phyloP scores from a whole-genome alignment of 2,113 vertebrate species.

The Capricornis sumatraensis region DNA sequence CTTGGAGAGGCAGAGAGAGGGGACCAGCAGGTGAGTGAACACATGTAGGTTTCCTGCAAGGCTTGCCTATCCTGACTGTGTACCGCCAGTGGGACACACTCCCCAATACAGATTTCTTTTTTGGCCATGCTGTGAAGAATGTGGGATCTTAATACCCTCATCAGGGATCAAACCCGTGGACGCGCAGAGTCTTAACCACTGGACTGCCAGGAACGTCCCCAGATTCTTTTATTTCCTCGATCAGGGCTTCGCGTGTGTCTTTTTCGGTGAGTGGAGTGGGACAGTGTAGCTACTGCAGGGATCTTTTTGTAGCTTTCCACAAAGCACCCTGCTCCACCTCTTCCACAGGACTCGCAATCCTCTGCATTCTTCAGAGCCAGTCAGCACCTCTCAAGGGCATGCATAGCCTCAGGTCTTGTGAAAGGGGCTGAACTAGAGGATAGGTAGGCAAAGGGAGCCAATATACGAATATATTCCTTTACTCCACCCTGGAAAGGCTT shows the following conservation, averaged over 20 bases:
- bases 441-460: not conserved
- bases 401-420: not conserved
- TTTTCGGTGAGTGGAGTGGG: not conserved
- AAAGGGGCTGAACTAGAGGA: not conserved
- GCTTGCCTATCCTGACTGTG: not conserved
- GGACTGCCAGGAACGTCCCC: not conserved
- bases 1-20: not conserved
- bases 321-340: not conserved
- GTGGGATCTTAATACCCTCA: not conserved
- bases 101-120: not conserved
- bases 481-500: not conserved
- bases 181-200: accelerated
- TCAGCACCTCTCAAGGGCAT: not conserved
- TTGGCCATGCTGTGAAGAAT: not conserved
- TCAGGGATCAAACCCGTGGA: not conserved
- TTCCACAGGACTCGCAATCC: not conserved
- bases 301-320: not conserved
- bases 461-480: not conserved
- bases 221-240: not conserved
- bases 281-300: not conserved
- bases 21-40: not conserved
- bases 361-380: not conserved
- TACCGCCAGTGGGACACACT: not conserved
- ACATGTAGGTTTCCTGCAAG: not conserved
- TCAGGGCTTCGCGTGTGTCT: not conserved